These are phyloP conservation scores for Aelia acuminata DNA, from an alignment of 2,888 invertebrate genomes.

Conservation along the genomic window DNA sequence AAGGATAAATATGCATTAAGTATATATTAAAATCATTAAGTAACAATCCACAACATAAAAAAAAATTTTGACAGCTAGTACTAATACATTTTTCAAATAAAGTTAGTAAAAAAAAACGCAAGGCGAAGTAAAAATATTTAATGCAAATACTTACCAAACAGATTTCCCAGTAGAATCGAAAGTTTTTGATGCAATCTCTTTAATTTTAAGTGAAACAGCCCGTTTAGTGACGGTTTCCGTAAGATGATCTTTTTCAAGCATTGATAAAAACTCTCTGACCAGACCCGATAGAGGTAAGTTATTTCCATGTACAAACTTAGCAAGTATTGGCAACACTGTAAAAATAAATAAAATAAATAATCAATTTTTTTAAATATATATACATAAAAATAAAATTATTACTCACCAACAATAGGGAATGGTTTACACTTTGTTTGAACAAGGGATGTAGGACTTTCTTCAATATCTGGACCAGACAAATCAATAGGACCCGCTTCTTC, in stretches of 20 bases:
- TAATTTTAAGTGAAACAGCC: conserved; percentile 60
- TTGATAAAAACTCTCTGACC: conserved; percentile 57
- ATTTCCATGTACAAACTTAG: conserved; percentile 63
- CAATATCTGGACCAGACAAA: conserved; percentile 46
- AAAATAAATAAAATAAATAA: conserved; percentile 16
- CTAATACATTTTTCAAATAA: background rate
- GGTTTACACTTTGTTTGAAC: conserved; percentile 34
- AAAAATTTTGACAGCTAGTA: background rate
- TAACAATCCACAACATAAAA: no score
- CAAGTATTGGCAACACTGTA: conserved; percentile 59
- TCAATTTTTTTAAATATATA: background rate
- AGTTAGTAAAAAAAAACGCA: background rate
- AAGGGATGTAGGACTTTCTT: conserved; percentile 54
- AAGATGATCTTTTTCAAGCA: conserved; percentile 59
- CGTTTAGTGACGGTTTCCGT: conserved; percentile 58
- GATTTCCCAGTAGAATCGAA: conserved; percentile 56
- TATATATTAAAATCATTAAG: no score
- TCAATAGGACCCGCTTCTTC: conserved; percentile 61
- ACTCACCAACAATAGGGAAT: conserved; percentile 52
- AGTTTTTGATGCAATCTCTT: conserved; percentile 61
- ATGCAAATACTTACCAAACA: conserved; percentile 60
- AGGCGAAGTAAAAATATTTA: background rate
- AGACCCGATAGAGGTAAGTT: conserved; percentile 49
- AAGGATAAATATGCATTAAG: no score
- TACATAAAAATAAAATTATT: background rate